phyloP scores from a whole-genome alignment of 2,797 vertebrate genomes.

The Gymnopithys bicolor region DNA sequence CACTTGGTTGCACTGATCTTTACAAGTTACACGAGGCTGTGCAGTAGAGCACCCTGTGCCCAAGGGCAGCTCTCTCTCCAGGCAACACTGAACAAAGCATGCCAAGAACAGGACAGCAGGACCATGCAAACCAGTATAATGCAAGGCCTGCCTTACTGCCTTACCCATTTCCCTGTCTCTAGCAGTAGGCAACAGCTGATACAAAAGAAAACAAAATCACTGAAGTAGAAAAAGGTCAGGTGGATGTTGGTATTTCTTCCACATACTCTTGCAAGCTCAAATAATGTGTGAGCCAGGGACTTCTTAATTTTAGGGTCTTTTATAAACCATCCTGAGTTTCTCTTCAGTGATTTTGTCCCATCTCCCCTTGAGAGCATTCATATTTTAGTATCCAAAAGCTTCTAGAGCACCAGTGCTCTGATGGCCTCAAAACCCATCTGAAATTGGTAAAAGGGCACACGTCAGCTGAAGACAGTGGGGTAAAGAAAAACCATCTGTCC shows the following conservation, averaged over 20 bases:
- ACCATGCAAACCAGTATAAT: neutral
- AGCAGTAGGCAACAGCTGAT: neutral
- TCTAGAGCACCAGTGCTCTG: neutral
- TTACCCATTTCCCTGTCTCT: neutral
- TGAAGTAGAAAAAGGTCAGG: neutral
- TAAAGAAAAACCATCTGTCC: neutral
- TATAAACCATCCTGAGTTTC: neutral
- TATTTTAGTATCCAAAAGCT: neutral
- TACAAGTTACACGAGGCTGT: accelerated
- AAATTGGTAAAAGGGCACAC: neutral
- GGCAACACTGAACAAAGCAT: accelerated
- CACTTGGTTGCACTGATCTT: no score
- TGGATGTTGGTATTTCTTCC: neutral
- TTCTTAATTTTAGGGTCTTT: neutral
- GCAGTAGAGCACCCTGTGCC: no score
- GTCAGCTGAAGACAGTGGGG: neutral
- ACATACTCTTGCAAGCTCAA: neutral
- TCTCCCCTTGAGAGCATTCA: neutral
- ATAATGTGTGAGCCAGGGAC: neutral
- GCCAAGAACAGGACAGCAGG: neutral
- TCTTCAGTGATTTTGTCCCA: neutral
- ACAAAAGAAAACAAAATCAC: neutral
- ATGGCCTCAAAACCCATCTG: neutral
- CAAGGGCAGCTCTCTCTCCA: neutral
- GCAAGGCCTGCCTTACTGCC: neutral